Evolutionary conservation across 2,113 vertebrate genomes (phyloP), one percentile per base, ranked within the genome.

Genomic region (Protobothrops flavoviridis): DNA sequence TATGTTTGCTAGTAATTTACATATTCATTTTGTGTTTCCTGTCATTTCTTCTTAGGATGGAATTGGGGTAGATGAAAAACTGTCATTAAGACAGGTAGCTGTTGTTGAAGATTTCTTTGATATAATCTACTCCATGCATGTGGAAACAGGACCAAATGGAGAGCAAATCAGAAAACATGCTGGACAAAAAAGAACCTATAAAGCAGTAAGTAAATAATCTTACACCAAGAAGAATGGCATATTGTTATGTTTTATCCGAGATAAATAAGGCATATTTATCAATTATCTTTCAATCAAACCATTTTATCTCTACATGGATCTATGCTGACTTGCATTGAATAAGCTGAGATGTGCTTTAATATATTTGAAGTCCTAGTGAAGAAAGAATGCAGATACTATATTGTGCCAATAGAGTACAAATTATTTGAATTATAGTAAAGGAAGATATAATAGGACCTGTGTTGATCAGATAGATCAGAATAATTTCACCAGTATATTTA

Each of bases 101-200:
- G 98, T 98, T 4, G 98, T 98, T 50, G 98, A 98, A 97, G 98
- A 98, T 96, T 98, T 98, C 96, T 98, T 98, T 97, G 98, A 98
- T 95, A 98, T 98, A 94, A 98, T 98, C 96, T 98, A 98, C 96
- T 98, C 98, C 89, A 98, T 98, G 98, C 98, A 98, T 94, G 98
- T 98, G 95, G 98, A 98, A 97, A 98, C 98, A 56, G 98, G 98
- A 90, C 98, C 98, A 86, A 98, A 98, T 97, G 98, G 98, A 97
- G 98, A 98, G 95, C 98, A 98, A 97, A 98, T 98, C 95, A 97
- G 98, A 94, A 98, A 98, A 95, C 98, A 98, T 69, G 98, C 98
- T 91, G 98, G 98, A 90, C 98, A 98, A 94, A 98, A 98, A 96
- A 98, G 98, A 97, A 98, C 98, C 0, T 98, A 98, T 93, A 98